These are phyloP conservation scores for Sminthurides aquaticus DNA, from an alignment of 2,888 invertebrate species.

Conservation along the genomic window DNA sequence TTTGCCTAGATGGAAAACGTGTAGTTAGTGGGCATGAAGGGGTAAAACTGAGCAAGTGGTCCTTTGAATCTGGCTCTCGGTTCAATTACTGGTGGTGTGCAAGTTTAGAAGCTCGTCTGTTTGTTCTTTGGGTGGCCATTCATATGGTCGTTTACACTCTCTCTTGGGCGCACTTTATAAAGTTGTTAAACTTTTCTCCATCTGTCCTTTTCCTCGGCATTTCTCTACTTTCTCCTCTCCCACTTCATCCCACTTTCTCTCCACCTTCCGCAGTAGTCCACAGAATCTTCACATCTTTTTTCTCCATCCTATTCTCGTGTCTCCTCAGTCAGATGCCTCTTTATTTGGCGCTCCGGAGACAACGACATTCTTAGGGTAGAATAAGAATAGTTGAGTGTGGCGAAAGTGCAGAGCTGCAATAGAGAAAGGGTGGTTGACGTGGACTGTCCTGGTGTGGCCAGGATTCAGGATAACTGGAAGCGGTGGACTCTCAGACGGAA, in stretches of 20 bases:
- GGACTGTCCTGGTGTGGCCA: too few species aligned
- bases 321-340: too few species aligned
- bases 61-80: constrained; percentile 3
- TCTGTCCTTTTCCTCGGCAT: constrained; percentile 4
- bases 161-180: constrained; percentile 34
- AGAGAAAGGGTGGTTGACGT: too few species aligned
- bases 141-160: constrained; percentile 28
- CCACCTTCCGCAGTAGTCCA: too few species aligned
- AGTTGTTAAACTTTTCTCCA: constrained; percentile 30
- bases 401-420: too few species aligned
- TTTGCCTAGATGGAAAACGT: not conserved
- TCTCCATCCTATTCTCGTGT: too few species aligned
- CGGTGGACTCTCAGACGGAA: not conserved
- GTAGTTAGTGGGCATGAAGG: not conserved
- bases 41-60: not conserved
- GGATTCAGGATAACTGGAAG: too few species aligned
- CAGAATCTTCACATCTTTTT: too few species aligned
- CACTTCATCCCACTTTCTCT: not conserved
- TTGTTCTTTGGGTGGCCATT: constrained; percentile 24
- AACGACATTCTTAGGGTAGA: too few species aligned
- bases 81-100: constrained; percentile 30
- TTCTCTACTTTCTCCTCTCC: not conserved
- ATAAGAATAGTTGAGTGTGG: too few species aligned
- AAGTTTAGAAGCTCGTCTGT: constrained; percentile 22
- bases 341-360: too few species aligned